Evolutionary conservation across 35 echinoderm and acorn worm genomes (phyloP).

Genomic region (Amphiura filiformis): DNA sequence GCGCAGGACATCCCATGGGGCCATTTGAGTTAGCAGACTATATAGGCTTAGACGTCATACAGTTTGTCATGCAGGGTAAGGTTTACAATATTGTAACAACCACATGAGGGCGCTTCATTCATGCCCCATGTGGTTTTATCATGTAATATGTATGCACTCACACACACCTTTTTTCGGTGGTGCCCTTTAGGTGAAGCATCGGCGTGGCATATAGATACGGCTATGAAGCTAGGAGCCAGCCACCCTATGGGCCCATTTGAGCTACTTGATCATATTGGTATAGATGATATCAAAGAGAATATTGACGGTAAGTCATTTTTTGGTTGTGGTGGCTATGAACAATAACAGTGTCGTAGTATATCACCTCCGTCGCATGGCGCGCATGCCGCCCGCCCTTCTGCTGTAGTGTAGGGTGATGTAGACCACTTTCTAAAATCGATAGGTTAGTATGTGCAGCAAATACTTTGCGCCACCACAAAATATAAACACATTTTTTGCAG

Average conservation of each 20-base stretch:
- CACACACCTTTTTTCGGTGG: background rate
- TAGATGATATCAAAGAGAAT: constrained; percentile 84
- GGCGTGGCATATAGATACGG: constrained; percentile 71
- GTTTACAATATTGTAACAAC: background rate
- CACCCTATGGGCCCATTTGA: constrained; percentile 99
- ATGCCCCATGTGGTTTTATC: constrained; percentile 64
- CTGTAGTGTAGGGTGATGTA: too few species aligned
- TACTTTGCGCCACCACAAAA: too few species aligned
- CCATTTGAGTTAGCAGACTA: constrained; percentile 94
- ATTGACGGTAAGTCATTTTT: constrained; percentile 86
- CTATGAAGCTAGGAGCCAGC: constrained; percentile 95
- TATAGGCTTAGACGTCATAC: constrained; percentile 77
- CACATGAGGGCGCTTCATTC: too few species aligned
- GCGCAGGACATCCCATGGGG: constrained; percentile 97
- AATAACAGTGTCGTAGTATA: too few species aligned
- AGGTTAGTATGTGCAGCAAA: too few species aligned
- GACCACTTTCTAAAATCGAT: too few species aligned
- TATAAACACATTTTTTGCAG: too few species aligned
- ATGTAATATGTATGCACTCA: constrained; percentile 35
- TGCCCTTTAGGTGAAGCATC: constrained; percentile 74
- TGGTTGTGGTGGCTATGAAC: too few species aligned
- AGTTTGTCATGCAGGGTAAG: constrained; percentile 94
- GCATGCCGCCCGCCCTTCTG: too few species aligned
- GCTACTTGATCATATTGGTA: constrained; percentile 82
- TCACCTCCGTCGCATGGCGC: too few species aligned